Percentiles rank a stretch among this genome's conserved stretches.
phyloP scores from a whole-genome alignment of 2,888 invertebrate species.

The Poecilus cupreus region DNA sequence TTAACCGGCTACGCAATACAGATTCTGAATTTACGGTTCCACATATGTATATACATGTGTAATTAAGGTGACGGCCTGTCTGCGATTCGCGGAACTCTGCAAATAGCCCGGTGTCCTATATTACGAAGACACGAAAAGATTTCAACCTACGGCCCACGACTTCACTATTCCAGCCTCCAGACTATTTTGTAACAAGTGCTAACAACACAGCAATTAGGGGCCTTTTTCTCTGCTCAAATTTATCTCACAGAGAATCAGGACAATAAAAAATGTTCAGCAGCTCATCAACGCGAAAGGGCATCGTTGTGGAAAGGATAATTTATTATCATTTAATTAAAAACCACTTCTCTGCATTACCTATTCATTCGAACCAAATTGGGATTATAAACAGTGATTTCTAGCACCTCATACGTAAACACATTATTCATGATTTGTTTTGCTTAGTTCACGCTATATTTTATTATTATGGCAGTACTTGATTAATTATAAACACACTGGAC shows the following conservation, averaged over 20 bases:
- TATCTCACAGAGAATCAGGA: neutral
- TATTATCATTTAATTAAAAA: constrained; percentile 19
- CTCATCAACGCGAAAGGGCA: neutral
- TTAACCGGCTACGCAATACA: constrained; percentile 11
- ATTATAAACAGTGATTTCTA: neutral
- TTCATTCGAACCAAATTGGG: neutral
- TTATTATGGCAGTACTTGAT: neutral
- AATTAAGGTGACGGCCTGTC: constrained; percentile 53
- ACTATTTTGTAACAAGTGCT: constrained; percentile 53
- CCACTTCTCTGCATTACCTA: neutral
- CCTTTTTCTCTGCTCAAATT: constrained; percentile 5
- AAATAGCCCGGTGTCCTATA: constrained; percentile 52
- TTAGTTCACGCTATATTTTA: neutral
- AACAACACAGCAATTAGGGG: constrained; percentile 34
- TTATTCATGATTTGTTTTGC: neutral
- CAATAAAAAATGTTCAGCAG: neutral
- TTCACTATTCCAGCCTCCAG: neutral
- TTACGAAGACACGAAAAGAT: constrained; percentile 21
- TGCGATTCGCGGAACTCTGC: constrained; percentile 52
- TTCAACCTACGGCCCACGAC: neutral
- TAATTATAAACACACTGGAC: too few species aligned
- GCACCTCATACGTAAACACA: neutral
- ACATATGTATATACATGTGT: constrained; percentile 42
- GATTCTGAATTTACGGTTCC: constrained; percentile 29
- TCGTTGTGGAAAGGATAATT: neutral